phyloP scores from a whole-genome alignment of 2,888 invertebrate genomes.

The Monopis laevigella region DNA sequence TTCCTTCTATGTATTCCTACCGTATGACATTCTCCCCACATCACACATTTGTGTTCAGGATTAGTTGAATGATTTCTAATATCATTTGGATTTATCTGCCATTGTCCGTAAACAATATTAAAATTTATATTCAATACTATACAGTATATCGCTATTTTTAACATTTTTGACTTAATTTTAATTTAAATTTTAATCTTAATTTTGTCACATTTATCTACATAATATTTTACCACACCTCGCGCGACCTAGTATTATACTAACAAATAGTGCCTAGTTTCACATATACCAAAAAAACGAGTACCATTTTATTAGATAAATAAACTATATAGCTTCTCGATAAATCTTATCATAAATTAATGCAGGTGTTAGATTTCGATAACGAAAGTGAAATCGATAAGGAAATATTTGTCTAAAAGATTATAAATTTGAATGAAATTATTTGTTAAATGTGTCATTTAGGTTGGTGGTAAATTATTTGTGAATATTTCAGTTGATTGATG shows the following conservation, averaged over 20 bases:
- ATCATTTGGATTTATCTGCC: slow-evolving; percentile 10
- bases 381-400: background rate
- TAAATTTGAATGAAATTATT: too few species aligned
- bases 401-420: too few species aligned
- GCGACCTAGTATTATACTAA: too few species aligned
- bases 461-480: too few species aligned
- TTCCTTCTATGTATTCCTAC: slow-evolving; percentile 31
- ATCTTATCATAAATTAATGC: slow-evolving; percentile 37
- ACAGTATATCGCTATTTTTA: background rate
- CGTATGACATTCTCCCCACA: slow-evolving; percentile 36
- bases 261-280: too few species aligned
- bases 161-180: background rate
- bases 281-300: too few species aligned
- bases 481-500: too few species aligned
- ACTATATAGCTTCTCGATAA: slow-evolving; percentile 32
- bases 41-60: slow-evolving; percentile 28
- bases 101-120: slow-evolving; percentile 12
- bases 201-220: too few species aligned
- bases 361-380: slow-evolving; percentile 38
- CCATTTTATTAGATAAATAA: too few species aligned
- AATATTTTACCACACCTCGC: too few species aligned
- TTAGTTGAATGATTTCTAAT: slow-evolving; percentile 4
- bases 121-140: background rate
- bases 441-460: too few species aligned
- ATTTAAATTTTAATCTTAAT: too few species aligned